Evolutionary conservation across 2,797 vertebrate genomes (phyloP).

Genomic region (Pampus argenteus): DNA sequence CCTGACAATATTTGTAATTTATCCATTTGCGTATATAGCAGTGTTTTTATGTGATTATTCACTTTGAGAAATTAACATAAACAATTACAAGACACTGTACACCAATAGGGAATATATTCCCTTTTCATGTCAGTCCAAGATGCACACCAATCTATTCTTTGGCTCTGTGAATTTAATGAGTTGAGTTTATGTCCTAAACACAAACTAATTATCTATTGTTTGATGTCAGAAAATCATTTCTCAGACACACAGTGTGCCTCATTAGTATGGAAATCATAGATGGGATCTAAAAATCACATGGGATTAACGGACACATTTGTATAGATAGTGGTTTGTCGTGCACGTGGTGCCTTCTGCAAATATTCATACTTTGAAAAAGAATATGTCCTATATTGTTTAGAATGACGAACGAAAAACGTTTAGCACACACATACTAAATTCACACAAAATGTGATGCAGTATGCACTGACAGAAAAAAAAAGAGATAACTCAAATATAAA

Average conservation of each 20-base stretch:
- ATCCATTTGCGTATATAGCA: constrained; percentile 18
- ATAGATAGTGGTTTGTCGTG: constrained; percentile 22
- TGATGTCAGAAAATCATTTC: constrained; percentile 65
- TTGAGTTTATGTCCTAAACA: constrained; percentile 57
- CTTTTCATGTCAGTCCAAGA: constrained; percentile 45
- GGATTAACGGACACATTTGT: constrained; percentile 50
- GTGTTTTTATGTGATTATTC: constrained; percentile 55
- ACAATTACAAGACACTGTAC: constrained; percentile 25
- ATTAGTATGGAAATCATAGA: constrained; percentile 58
- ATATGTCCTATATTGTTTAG: background rate
- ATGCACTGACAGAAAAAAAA: background rate
- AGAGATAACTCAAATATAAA: background rate
- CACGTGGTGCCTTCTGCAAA: constrained; percentile 5
- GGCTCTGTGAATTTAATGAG: constrained; percentile 55
- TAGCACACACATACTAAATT: background rate
- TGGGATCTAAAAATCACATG: constrained; percentile 42
- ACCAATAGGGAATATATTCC: constrained; percentile 36
- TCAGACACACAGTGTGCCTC: constrained; percentile 47
- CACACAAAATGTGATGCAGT: background rate
- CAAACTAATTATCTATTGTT: constrained; percentile 68
- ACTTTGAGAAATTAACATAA: constrained; percentile 46
- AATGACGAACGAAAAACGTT: constrained; percentile 5
- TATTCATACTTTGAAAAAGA: constrained; percentile 3
- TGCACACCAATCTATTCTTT: constrained; percentile 45
- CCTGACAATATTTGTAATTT: constrained; percentile 49